Evolutionary conservation across 2,797 vertebrate genomes (phyloP), one percentile per base, ranked within the genome.

Genomic region (Aulostomus chinensis): DNA sequence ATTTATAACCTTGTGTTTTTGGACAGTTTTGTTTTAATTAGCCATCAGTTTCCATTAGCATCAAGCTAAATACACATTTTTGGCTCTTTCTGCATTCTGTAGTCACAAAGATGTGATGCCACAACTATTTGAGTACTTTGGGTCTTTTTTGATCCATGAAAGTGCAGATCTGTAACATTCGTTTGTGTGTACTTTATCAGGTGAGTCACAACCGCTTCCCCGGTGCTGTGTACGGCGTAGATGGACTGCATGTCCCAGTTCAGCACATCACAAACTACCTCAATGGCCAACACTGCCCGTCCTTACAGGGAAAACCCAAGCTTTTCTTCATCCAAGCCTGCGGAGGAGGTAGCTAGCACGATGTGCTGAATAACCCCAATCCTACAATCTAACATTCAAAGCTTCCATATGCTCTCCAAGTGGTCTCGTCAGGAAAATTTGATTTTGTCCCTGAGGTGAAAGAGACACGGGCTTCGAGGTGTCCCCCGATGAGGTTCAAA

Each of bases 281-380:
- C 60, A 94, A 93, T 0, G 97, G 97, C 40, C 80, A 81, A 43
- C 30, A 90, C 48, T 96, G 95, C 78, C 93, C 90, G 0, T 92
- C 92, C 11, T 53, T 99, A 60, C 88, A 96, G 68, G 93, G 95
- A 70, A 99, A 99, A 76, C 97, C 97, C 34, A 99, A 99, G 59
- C 85, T 99, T 4, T 98, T 99, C 82, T 96, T 99, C 78, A 95
- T 99, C 83, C 97, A 99, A 84, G 97, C 97, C 47, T 99, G 97
- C 33, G 95, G 94, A 14, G 97, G 97, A 89, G 95, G 97, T 96
- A 88, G 77, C 40, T 4, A 37, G 40, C 24, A 17, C 1, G 4
- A 9, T 5, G 4, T 7, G 5, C 22, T n/a, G 7, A 35, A n/a
- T n/a, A n/a, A n/a, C n/a, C n/a, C n/a, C n/a, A n/a, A n/a, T n/a